phyloP scores from a whole-genome alignment of 2,888 invertebrate species.

The Hyles lineata region DNA sequence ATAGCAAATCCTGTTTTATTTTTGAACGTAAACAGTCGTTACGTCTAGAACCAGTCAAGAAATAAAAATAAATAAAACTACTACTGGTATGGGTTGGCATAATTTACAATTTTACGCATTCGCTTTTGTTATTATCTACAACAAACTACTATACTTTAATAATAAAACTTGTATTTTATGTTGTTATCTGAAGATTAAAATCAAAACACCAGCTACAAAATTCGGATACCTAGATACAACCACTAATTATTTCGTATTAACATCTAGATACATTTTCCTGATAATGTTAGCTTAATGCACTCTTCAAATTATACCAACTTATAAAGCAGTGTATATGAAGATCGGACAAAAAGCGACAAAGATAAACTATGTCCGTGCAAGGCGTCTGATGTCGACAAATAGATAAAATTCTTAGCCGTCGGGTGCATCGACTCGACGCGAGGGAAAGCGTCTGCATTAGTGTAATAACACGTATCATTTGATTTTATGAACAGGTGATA shows the following conservation, averaged over 20 bases:
- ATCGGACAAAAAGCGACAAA: not conserved
- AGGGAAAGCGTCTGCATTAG: conserved; percentile 43
- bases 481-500: conserved; percentile 38
- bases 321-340: not conserved
- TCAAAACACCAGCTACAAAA: too few relatives aligned
- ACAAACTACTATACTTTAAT: too few relatives aligned
- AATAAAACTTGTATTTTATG: too few relatives aligned
- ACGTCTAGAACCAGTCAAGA: too few relatives aligned
- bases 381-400: not conserved
- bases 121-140: too few relatives aligned
- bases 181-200: too few relatives aligned
- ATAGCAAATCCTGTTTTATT: too few relatives aligned
- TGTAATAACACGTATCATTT: conserved; percentile 47
- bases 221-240: not conserved
- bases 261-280: too few relatives aligned
- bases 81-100: too few relatives aligned
- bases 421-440: conserved; percentile 30
- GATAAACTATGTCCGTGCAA: not conserved
- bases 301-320: not conserved
- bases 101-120: too few relatives aligned
- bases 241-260: not conserved
- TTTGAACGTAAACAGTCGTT: too few relatives aligned
- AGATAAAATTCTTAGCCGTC: conserved; percentile 17
- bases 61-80: too few relatives aligned
- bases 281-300: not conserved